These are phyloP conservation scores for Andrena dorsata DNA, from an alignment of 2,888 invertebrate species.

Conservation along the genomic window DNA sequence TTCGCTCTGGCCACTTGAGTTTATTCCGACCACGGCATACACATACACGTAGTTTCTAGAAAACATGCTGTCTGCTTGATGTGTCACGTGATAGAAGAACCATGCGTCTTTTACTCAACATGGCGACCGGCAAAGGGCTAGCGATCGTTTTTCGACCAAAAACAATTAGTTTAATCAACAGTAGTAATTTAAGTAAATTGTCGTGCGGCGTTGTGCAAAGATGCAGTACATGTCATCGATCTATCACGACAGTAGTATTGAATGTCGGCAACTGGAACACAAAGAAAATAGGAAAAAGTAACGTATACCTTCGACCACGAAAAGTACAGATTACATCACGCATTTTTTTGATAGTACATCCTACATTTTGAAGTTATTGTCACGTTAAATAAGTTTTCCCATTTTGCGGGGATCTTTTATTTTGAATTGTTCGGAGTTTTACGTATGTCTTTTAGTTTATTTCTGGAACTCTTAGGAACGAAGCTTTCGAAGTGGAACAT, in stretches of 20 bases:
- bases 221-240: slow-evolving; percentile 74
- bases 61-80: slow-evolving; percentile 13
- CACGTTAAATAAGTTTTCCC: background rate
- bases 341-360: slow-evolving; percentile 34
- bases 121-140: slow-evolving; percentile 85
- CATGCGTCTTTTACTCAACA: slow-evolving; percentile 82
- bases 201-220: slow-evolving; percentile 69
- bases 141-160: slow-evolving; percentile 81
- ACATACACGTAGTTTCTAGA: slow-evolving; percentile 24
- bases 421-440: background rate
- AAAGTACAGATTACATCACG: slow-evolving; percentile 79
- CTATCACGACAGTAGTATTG: slow-evolving; percentile 68
- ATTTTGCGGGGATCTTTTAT: background rate
- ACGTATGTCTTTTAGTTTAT: background rate
- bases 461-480: background rate
- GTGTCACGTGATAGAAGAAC: slow-evolving; percentile 57
- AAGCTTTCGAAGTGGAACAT: slow-evolving; percentile 2
- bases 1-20: no score
- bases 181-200: slow-evolving; percentile 77
- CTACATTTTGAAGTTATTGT: background rate
- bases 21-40: background rate
- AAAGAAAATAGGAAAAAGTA: slow-evolving; percentile 78
- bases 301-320: slow-evolving; percentile 55
- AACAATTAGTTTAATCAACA: slow-evolving; percentile 80
- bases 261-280: slow-evolving; percentile 76